Base-by-base conservation (phyloP, 2,797 vertebrate species). In the Onychomys torridus region DNA sequence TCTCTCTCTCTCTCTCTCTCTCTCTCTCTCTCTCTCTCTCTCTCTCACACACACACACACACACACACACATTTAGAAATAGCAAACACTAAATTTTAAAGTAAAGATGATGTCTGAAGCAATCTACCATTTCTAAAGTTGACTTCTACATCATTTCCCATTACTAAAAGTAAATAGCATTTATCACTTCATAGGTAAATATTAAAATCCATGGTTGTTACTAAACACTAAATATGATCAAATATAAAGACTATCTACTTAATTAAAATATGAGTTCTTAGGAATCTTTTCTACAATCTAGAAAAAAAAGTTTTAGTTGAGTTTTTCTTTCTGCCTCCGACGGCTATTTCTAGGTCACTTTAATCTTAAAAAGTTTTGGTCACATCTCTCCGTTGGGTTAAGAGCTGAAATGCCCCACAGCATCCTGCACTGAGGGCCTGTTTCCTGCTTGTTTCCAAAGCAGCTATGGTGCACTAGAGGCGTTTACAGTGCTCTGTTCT, bases 131-230 rank as follows among this genome's bases (percentile, higher is more conserved):
- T 77, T 96, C 89, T 76, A 5, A 71, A 90, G 32, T 57, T 84
- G 89, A 89, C 84, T 96, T 65, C 86, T 77, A 86, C 9, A 67
- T n/a, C 46, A n/a, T 83, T 94, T 65, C 61, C 63, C 77, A 43
- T 57, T 88, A 84, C 89, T 94, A 40, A 89, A 94, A 96, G 34
- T 65, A 90, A 94, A 52, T 3, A 59, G 55, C 86, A 65, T 88
- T 21, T 87, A 83, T 73, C 10, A 77, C 29, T 73, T 97, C 59
- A 49, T 9, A 89, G 29, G 37, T 19, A 82, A 90, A 69, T 63
- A 61, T 49, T 43, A 77, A 23, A 91, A 76, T 77, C 93, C 89
- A 71, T 88, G 52, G 59, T 40, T n/a, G 78, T 29, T 81, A 43
- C 83, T 90, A 87, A 91, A 91, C 63, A 55, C 87, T 85, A 95